Evolutionary conservation across 1,140 invertebrate genomes (phyloP), one percentile per base, ranked within the genome.

Genomic region (Tigriopus japonicus): DNA sequence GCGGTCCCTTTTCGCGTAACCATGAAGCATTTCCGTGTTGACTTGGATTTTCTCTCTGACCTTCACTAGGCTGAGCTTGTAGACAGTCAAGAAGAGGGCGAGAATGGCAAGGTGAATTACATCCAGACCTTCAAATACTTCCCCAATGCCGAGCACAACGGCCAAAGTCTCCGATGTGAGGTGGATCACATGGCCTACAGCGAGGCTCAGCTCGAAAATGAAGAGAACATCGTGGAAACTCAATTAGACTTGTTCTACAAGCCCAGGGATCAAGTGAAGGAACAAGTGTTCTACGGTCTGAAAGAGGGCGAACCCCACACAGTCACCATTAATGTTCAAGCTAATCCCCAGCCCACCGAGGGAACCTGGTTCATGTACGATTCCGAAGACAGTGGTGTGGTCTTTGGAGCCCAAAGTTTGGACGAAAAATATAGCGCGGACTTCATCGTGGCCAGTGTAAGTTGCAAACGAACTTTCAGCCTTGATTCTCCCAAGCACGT

Each of bases 81-180:
- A 15, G 52, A 54, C 13, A 23, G 5, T 28, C n/a, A 54, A 28
- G 52, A 54, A 28, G 52, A 15, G 14, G 14, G 14, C 21, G 52
- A 21, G 6, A 21, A 54, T 28, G 52, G 52, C 14, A 19, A 14
- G 6, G 24, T 54, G 52, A 54, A 54, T 13, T 54, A 54, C 35
- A 28, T 28, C 14, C 52, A 54, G 35, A 54, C 52, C 21, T 28
- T 54, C 17, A n/a, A 14, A 15, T 54, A 54, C 21, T 54, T 23
- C 24, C 52, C 52, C 14, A 28, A 54, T 54, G 52, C 52, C 52
- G 35, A 54, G 21, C 52, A 54, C 52, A 54, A 54, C 13, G 52
- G 52, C 14, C 19, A 23, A 15, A 28, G 35, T 15, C 52, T 54
- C 52, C 21, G 35, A 28, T 54, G 52, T 28, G 35, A 28, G 19